Evolutionary conservation across 2,113 vertebrate genomes (phyloP), one percentile per base, ranked within the genome.

Genomic region (Periophthalmodon schlosseri): DNA sequence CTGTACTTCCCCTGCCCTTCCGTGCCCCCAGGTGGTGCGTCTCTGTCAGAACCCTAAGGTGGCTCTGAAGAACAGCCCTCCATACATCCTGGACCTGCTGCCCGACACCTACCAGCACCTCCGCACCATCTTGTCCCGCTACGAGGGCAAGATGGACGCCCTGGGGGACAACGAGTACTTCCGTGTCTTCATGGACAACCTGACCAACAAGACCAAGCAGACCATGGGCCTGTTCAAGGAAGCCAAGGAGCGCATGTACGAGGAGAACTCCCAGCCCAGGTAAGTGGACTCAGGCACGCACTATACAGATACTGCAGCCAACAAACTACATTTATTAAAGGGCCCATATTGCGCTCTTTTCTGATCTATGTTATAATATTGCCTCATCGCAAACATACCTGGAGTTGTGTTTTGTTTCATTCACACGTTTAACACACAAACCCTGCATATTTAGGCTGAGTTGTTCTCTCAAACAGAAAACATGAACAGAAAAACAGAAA

Each of bases 221-320:
- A 99, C 97, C 73, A 98, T 99, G 91, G 97, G 95, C 89, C 95
- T 99, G 33, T 99, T 99, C 85, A 99, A 99, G 79, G 97, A 99
- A 71, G 97, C 97, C 24, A 99, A 99, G 71, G 97, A 99, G 61
- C 85, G 96, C 86, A 99, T 99, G 98, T 99, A 96, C 0, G 98
- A 99, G 88, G 98, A 99, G 91, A 99, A 99, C 88, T 98, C 98
- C 5, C 98, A 99, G 87, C 97, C 96, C 73, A 97, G 98, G 98
- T 94, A 61, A 47, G 68, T 6, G 8, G 11, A 28, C 21, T 36
- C 34, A 36, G 34, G 34, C 34, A 36, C 34, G 6, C 36, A 39
- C 39, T 2, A 44, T 44, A 44, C 8, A 44, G 39, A 44, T 44
- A 0, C 39, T 10, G 39, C 39, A 44, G 39, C 9, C 36, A 28